Conservation (phyloP, 2,113 vertebrate species). For the Paratilapia polleni region DNA sequence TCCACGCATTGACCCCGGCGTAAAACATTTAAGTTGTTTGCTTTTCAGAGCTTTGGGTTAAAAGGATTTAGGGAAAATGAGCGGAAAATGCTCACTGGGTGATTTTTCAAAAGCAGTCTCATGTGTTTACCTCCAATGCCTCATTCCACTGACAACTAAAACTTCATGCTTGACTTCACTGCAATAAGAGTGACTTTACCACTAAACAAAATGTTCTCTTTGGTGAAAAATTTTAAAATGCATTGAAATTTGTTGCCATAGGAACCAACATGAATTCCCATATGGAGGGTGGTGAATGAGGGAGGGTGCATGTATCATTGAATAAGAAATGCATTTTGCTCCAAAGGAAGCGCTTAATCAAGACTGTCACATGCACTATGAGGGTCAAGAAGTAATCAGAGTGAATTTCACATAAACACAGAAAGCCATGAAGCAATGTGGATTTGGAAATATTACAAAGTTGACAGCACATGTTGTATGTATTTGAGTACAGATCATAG, state of each 20-base stretch:
- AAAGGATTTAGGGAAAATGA: slow-evolving; percentile 52
- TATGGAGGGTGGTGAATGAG: slow-evolving; percentile 10
- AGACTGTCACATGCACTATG: not conserved
- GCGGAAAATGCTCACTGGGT: slow-evolving; percentile 30
- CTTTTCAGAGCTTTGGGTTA: slow-evolving; percentile 32
- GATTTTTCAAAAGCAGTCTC: slow-evolving; percentile 28
- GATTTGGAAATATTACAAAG: not conserved
- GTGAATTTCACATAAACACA: slow-evolving; percentile 16
- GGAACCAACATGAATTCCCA: slow-evolving; percentile 59
- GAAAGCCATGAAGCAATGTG: slow-evolving; percentile 27
- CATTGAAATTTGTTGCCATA: slow-evolving; percentile 57
- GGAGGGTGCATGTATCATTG: slow-evolving; percentile 24
- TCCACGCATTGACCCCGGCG: not conserved
- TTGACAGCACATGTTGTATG: not conserved
- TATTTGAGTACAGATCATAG: not conserved
- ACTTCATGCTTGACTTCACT: slow-evolving; percentile 4
- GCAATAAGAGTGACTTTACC: not conserved
- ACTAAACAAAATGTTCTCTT: slow-evolving; percentile 11
- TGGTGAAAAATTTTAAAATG: not conserved
- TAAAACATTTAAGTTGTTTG: slow-evolving; percentile 58
- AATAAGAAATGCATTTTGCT: slow-evolving; percentile 24
- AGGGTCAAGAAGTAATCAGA: slow-evolving; percentile 8
- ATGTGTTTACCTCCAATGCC: slow-evolving; percentile 31
- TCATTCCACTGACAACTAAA: not conserved
- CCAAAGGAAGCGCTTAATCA: slow-evolving; percentile 52